A percentile compares a stretch with the other conserved stretches of the same genome.
These are phyloP conservation scores for Xenus cinereus DNA, from an alignment of 2,113 vertebrate genomes.

Conservation along the genomic window DNA sequence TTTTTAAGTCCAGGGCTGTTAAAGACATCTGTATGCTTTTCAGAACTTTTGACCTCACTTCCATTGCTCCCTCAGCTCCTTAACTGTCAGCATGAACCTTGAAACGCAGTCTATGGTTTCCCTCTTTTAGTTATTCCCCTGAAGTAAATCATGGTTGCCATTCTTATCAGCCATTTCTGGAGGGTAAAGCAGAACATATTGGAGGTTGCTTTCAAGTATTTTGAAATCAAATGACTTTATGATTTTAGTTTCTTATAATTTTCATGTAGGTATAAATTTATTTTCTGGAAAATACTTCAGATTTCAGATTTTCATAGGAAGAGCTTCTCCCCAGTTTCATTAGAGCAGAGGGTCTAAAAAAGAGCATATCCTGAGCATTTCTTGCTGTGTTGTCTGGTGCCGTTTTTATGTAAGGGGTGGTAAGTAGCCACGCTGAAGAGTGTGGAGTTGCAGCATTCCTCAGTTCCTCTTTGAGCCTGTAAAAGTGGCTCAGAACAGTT, in stretches of 20 bases:
- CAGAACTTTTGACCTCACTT: constrained; percentile 60
- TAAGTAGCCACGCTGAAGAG: accelerated
- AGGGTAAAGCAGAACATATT: neutral
- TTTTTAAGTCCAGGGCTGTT: constrained; percentile 27
- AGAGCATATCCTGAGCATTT: neutral
- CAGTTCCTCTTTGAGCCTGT: neutral
- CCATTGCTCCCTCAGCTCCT: constrained; percentile 56
- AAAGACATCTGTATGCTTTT: constrained; percentile 51
- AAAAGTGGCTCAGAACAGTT: neutral
- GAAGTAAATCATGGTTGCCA: constrained; percentile 43
- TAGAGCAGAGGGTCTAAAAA: neutral
- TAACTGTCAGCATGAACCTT: constrained; percentile 39
- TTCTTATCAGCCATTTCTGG: neutral
- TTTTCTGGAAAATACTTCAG: neutral
- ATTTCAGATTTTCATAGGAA: neutral
- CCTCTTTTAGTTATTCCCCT: neutral
- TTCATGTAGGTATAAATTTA: neutral
- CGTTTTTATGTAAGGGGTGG: neutral
- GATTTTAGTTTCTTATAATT: neutral
- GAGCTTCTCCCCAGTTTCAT: neutral
- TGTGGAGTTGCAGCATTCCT: neutral
- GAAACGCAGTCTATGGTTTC: neutral
- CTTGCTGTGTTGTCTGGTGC: neutral
- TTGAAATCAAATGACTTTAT: neutral
- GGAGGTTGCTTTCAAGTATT: neutral